Evolutionary conservation across 2,113 vertebrate genomes (phyloP).

Genomic region (Lophotis ruficrista): DNA sequence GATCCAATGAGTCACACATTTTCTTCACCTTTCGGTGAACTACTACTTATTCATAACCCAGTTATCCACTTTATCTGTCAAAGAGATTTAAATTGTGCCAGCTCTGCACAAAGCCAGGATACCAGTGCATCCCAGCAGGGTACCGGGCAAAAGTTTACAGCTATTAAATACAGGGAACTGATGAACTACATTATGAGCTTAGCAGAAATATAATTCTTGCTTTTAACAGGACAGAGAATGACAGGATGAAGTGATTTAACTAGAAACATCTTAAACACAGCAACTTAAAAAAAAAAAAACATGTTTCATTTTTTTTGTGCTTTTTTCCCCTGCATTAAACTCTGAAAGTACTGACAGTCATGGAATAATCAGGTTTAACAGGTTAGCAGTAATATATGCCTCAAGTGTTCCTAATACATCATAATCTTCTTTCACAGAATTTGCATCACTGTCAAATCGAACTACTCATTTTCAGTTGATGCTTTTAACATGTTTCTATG

Average conservation of each 20-base stretch:
- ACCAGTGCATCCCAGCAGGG: conserved; percentile 14
- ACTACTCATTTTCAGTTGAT: conserved; percentile 55
- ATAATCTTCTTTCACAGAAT: conserved; percentile 61
- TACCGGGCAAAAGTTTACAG: conserved; percentile 52
- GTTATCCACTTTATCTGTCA: conserved; percentile 41
- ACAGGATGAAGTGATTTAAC: conserved; percentile 39
- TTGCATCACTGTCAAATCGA: conserved; percentile 65
- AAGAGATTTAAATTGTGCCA: conserved; percentile 46
- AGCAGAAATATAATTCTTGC: conserved; percentile 14
- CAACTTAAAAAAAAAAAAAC: not conserved
- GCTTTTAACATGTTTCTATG: conserved; percentile 81
- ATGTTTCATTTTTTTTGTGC: not conserved
- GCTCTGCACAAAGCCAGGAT: conserved; percentile 13
- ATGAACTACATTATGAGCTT: conserved; percentile 37
- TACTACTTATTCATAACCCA: conserved; percentile 46
- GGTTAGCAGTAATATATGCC: conserved; percentile 54
- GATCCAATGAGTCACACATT: conserved; percentile 14
- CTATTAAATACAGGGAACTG: conserved; percentile 36
- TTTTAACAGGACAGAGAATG: conserved; percentile 17
- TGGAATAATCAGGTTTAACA: conserved; percentile 50
- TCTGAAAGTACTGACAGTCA: conserved; percentile 19
- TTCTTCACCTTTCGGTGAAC: conserved; percentile 60
- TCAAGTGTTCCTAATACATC: conserved; percentile 51
- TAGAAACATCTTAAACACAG: conserved; percentile 1
- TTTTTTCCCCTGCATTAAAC: not conserved